Percentiles rank a stretch among this genome's conserved stretches.
Evolutionary conservation across 2,888 invertebrate genomes (phyloP).

Genomic region (Tigriopus californicus): DNA sequence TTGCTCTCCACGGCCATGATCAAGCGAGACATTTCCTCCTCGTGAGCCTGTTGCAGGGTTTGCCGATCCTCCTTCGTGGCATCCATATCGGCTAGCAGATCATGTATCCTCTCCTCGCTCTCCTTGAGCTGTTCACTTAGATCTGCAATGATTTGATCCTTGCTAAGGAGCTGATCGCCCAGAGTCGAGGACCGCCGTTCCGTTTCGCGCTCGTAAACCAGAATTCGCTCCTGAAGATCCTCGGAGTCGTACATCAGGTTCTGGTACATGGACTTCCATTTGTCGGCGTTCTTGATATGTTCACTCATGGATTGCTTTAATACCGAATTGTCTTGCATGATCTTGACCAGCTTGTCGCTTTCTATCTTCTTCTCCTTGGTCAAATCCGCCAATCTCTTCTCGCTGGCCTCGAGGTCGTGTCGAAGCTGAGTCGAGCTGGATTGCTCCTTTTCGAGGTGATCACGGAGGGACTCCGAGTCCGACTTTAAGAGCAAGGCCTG

Average conservation of each 20-base stretch:
- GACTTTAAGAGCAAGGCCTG: not conserved
- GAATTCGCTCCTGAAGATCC: slow-evolving; percentile 19
- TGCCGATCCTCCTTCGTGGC: not conserved
- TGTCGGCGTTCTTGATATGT: slow-evolving; percentile 38
- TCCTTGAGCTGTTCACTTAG: slow-evolving; percentile 7
- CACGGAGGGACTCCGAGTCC: not conserved
- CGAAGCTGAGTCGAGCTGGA: not conserved
- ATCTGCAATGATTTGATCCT: slow-evolving; percentile 23
- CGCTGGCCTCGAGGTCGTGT: slow-evolving; percentile 2
- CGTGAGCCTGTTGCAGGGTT: not conserved
- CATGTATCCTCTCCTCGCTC: slow-evolving; percentile 5
- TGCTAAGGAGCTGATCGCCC: slow-evolving; percentile 24
- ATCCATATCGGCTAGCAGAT: not conserved
- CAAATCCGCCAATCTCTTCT: slow-evolving; percentile 25
- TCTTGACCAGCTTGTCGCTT: slow-evolving; percentile 45
- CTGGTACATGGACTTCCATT: slow-evolving; percentile 12
- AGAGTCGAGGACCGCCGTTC: slow-evolving; percentile 20
- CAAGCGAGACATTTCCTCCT: slow-evolving; percentile 22
- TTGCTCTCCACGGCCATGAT: slow-evolving; percentile 18
- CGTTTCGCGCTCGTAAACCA: slow-evolving; percentile 21
- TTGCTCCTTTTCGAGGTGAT: slow-evolving; percentile 7
- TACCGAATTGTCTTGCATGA: not conserved
- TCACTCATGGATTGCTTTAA: no score
- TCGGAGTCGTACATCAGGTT: slow-evolving; percentile 13
- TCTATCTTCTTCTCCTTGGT: slow-evolving; percentile 47